Conservation (phyloP, 1,140 invertebrate genomes). For the Glossosoma conforme region DNA sequence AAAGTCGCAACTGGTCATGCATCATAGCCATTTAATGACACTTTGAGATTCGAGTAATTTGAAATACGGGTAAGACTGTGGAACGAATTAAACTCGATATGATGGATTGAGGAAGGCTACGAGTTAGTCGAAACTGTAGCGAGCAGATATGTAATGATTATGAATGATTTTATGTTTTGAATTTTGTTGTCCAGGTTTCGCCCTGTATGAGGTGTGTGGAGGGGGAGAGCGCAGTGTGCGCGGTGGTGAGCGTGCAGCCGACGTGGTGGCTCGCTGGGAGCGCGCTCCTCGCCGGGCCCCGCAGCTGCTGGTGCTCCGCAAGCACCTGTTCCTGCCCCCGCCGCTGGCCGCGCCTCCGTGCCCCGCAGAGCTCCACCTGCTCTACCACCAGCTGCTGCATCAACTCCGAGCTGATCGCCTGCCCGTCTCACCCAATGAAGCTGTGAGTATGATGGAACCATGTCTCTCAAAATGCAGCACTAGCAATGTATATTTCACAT, state of each 20-base stretch:
- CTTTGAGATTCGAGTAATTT: too few relatives aligned
- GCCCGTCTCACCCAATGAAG: conserved; percentile 88
- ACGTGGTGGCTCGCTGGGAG: conserved; percentile 95
- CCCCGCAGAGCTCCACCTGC: conserved; percentile 88
- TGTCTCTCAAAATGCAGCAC: too few relatives aligned
- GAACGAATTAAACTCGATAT: too few relatives aligned
- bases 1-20: too few relatives aligned
- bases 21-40: too few relatives aligned
- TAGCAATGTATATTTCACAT: too few relatives aligned
- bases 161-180: background rate
- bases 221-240: conserved; percentile 77
- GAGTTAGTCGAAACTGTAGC: too few relatives aligned
- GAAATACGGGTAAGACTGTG: too few relatives aligned
- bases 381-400: conserved; percentile 94
- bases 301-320: conserved; percentile 80
- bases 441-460: conserved; percentile 62
- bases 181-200: conserved; percentile 23
- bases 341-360: conserved; percentile 73
- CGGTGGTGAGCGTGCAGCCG: conserved; percentile 83
- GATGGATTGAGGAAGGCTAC: too few relatives aligned
- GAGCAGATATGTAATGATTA: background rate
- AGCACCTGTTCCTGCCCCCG: conserved; percentile 76
- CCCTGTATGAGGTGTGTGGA: conserved; percentile 47
- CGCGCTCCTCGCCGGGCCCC: conserved; percentile 64
- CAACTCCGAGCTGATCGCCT: conserved; percentile 85